Percentiles rank a stretch among this genome's conserved stretches.
Conservation (phyloP, 2,888 invertebrate genomes). For the Orthonychiurus folsomi region DNA sequence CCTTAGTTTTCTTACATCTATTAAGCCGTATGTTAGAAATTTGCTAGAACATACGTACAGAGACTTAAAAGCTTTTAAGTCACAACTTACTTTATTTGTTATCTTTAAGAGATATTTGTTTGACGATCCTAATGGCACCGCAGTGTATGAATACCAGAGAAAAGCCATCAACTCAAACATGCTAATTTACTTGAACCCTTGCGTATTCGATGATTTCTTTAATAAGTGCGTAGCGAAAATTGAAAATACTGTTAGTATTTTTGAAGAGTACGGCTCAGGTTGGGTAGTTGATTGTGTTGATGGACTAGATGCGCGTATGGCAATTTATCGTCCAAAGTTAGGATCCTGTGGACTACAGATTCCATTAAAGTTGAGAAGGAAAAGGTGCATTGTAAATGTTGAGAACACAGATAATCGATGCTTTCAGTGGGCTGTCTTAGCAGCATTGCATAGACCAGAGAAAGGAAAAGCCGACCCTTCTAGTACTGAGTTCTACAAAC, state of each 20-base stretch:
- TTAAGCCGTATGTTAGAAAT: no score
- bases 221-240: background rate
- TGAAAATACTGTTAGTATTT: constrained; percentile 5
- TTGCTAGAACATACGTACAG: no score
- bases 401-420: background rate
- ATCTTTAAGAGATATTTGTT: background rate
- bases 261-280: constrained; percentile 1
- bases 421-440: background rate
- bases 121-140: background rate
- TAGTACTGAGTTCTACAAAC: background rate
- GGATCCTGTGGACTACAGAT: background rate
- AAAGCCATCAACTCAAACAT: background rate
- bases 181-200: no score
- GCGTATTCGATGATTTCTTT: no score
- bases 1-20: no score
- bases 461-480: background rate
- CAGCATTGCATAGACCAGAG: background rate
- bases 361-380: background rate
- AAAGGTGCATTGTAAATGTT: background rate
- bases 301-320: background rate
- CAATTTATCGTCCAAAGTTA: background rate
- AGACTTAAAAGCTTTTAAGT: no score
- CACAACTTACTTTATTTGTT: background rate
- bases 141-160: background rate
- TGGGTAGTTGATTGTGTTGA: background rate